phyloP scores from a whole-genome alignment of 2,797 vertebrate genomes.

The Molossus alvarezi region DNA sequence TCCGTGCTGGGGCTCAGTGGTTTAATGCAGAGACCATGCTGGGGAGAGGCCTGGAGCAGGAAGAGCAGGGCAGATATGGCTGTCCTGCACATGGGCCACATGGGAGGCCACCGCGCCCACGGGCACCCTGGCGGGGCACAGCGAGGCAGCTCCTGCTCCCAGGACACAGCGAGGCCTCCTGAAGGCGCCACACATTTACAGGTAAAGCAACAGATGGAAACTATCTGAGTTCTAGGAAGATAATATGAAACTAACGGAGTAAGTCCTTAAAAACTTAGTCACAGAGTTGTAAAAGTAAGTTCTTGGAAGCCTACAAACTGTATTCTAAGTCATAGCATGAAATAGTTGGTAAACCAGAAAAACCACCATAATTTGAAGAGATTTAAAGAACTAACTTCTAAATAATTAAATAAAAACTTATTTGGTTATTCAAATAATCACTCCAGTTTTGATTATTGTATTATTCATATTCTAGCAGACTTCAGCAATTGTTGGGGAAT shows the following conservation, averaged over 20 bases:
- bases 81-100: not conserved
- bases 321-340: not conserved
- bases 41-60: too few relatives aligned
- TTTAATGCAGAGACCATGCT: not conserved
- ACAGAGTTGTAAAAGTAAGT: not conserved
- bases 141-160: too few relatives aligned
- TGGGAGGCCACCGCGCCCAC: not conserved
- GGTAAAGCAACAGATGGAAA: not conserved
- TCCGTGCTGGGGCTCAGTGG: not conserved
- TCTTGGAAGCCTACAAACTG: not conserved
- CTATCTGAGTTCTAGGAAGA: not conserved
- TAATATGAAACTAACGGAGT: not conserved
- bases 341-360: not conserved
- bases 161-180: not conserved
- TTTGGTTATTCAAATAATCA: not conserved
- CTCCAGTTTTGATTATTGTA: not conserved
- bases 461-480: not conserved
- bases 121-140: not conserved
- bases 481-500: not conserved
- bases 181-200: not conserved
- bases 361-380: not conserved
- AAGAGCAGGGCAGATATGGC: too few relatives aligned
- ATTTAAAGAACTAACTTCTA: constrained; percentile 3
- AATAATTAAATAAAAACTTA: not conserved
- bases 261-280: not conserved